Conservation (phyloP, 2,888 invertebrate species). For the Andrena marginata region DNA sequence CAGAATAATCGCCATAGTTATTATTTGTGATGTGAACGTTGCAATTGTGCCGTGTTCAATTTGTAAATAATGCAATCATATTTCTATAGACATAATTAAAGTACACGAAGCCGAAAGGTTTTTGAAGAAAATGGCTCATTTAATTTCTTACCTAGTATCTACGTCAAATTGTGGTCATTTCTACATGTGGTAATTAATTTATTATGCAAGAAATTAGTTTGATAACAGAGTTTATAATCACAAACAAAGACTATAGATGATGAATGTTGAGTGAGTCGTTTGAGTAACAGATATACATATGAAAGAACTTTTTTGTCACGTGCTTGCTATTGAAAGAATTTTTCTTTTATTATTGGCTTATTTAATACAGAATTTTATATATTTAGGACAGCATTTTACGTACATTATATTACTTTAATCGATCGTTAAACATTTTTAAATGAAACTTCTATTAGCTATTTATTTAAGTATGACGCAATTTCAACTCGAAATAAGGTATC, state of each 20-base stretch:
- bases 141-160: constrained; percentile 13
- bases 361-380: constrained; percentile 17
- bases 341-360: constrained; percentile 24
- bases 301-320: not conserved
- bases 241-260: not conserved
- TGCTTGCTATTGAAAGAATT: constrained; percentile 4
- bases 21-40: constrained; percentile 37
- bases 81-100: constrained; percentile 47
- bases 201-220: constrained; percentile 16
- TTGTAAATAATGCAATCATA: constrained; percentile 49
- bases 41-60: constrained; percentile 25
- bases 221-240: not conserved
- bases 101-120: constrained; percentile 9
- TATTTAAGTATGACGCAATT: no score
- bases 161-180: not conserved
- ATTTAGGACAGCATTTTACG: constrained; percentile 16
- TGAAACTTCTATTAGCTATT: no score
- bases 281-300: not conserved
- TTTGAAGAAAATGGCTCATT: constrained; percentile 11
- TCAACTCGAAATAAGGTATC: not conserved
- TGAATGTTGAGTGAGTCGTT: not conserved
- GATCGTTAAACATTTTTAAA: not conserved
- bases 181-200: constrained; percentile 8
- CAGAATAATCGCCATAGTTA: constrained; percentile 35
- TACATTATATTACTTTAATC: not conserved